Conservation (phyloP, 2,888 invertebrate species). For the Idaea aversata region DNA sequence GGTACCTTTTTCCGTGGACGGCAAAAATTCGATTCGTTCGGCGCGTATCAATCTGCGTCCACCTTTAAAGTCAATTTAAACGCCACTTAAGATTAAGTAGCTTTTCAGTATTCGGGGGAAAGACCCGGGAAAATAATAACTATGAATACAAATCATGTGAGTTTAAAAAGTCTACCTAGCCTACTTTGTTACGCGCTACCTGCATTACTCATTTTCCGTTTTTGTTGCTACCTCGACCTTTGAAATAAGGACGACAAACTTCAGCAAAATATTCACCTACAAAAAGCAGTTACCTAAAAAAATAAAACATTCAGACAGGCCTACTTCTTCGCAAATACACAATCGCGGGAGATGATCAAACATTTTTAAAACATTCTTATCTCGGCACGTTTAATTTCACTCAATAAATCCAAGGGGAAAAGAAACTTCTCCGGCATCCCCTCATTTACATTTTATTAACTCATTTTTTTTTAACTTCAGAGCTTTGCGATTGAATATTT, state of each 20-base stretch:
- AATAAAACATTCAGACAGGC: background rate
- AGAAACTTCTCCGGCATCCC: slow-evolving; percentile 24
- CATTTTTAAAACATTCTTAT: background rate
- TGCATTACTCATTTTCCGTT: too few species aligned
- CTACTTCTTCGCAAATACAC: background rate
- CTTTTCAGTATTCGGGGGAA: too few species aligned
- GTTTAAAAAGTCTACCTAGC: too few species aligned
- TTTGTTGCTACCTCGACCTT: background rate
- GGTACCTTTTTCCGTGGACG: too few species aligned
- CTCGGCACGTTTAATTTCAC: background rate
- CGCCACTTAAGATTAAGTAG: too few species aligned
- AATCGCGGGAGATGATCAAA: slow-evolving; percentile 1
- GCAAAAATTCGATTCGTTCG: too few species aligned
- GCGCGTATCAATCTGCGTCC: too few species aligned
- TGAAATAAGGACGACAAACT: background rate
- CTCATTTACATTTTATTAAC: slow-evolving; percentile 67
- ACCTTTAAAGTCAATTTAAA: too few species aligned
- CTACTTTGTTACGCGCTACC: too few species aligned
- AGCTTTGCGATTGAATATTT: background rate
- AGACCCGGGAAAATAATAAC: too few species aligned
- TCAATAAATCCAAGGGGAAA: background rate
- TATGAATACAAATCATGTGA: too few species aligned
- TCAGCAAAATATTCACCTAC: background rate
- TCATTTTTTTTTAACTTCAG: slow-evolving; percentile 38
- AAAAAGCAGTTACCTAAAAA: background rate